Percentiles rank a stretch among this genome's conserved stretches.
phyloP scores from a whole-genome alignment of 1,140 invertebrate species.

The Caenorhabditis briggsae region DNA sequence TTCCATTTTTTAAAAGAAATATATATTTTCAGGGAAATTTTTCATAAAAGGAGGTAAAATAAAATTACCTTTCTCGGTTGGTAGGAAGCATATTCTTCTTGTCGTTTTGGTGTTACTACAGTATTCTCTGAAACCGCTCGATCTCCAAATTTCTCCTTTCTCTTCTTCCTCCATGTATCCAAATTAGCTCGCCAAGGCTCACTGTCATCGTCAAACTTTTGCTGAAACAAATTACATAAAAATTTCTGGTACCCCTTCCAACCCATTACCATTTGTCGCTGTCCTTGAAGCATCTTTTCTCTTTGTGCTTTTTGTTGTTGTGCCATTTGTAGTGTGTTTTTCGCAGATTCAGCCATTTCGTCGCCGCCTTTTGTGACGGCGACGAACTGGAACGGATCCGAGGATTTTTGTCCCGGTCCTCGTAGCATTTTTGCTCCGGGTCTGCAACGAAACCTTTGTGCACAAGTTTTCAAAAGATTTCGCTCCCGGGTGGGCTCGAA shows the following conservation, averaged over 20 bases:
- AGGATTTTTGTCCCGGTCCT: conserved; percentile 53
- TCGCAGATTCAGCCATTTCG: conserved; percentile 54
- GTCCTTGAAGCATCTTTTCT: conserved; percentile 33
- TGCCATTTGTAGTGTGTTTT: conserved; percentile 43
- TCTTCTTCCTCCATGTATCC: conserved; percentile 59
- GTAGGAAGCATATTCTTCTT: conserved; percentile 16
- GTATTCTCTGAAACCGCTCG: conserved; percentile 10
- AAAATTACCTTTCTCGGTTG: conserved; percentile 21
- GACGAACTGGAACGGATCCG: conserved; percentile 44
- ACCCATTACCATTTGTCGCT: conserved; percentile 1
- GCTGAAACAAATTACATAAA: neutral
- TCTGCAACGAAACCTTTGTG: neutral
- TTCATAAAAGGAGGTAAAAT: neutral
- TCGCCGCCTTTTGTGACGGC: conserved; percentile 48
- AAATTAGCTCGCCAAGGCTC: conserved; percentile 59
- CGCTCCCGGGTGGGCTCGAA: conserved; percentile 77
- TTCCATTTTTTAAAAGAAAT: too few relatives aligned
- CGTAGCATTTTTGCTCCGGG: conserved; percentile 52
- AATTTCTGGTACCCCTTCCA: neutral
- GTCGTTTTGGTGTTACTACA: conserved; percentile 7
- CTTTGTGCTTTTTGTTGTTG: conserved; percentile 44
- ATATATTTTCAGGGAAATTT: too few relatives aligned
- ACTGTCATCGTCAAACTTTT: conserved; percentile 49
- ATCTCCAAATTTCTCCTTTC: conserved; percentile 41
- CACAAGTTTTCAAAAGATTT: conserved; percentile 2